A percentile compares a stretch with the other conserved stretches of the same genome.
Evolutionary conservation across 2,888 invertebrate species (phyloP).

Genomic region (Autographa pulchrina): DNA sequence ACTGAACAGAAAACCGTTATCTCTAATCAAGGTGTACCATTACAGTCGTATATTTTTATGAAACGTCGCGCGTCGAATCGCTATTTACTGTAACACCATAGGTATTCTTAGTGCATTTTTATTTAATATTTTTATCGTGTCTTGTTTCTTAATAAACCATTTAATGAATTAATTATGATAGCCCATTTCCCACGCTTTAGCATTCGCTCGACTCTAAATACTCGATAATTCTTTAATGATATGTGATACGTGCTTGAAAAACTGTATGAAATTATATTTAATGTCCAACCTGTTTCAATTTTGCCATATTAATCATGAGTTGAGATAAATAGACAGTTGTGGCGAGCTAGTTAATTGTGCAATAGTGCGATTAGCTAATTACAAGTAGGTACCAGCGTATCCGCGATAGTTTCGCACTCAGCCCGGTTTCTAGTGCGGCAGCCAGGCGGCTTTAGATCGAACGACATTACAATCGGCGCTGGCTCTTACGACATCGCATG

Average conservation of each 20-base stretch:
- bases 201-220: constrained; percentile 31
- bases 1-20: constrained; percentile 44
- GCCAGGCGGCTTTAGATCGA: constrained; percentile 15
- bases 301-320: constrained; percentile 56
- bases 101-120: constrained; percentile 7
- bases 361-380: constrained; percentile 72
- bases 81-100: constrained; percentile 13
- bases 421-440: constrained; percentile 36
- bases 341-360: constrained; percentile 65
- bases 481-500: constrained; percentile 40
- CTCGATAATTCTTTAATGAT: constrained; percentile 50
- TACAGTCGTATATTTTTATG: background rate
- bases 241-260: constrained; percentile 49
- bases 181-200: constrained; percentile 51
- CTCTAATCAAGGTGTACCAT: constrained; percentile 9
- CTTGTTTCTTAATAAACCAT: constrained; percentile 19
- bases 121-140: constrained; percentile 13
- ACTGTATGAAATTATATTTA: constrained; percentile 62
- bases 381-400: constrained; percentile 59
- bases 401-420: constrained; percentile 39
- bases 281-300: constrained; percentile 64
- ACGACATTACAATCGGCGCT: constrained; percentile 38
- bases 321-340: constrained; percentile 53
- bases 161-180: constrained; percentile 26
- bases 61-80: background rate